phyloP scores from a whole-genome alignment of 2,888 invertebrate genomes.

The Pediacus dermestoides region DNA sequence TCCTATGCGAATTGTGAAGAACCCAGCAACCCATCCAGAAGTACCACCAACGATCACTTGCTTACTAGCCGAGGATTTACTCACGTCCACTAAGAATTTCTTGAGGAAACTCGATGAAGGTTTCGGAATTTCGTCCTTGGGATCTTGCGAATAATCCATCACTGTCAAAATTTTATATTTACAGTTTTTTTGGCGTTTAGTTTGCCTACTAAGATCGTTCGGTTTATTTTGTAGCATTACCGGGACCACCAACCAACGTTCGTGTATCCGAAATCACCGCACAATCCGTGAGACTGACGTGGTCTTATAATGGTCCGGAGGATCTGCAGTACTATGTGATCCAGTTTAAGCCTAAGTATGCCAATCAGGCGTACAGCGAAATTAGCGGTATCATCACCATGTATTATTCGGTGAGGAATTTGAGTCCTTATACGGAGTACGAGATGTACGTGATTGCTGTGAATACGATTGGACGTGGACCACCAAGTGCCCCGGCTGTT shows the following conservation, averaged over 20 bases:
- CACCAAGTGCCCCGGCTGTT: slow-evolving; percentile 81
- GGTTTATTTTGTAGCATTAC: slow-evolving; percentile 65
- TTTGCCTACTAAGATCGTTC: no score
- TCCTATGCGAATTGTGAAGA: no score
- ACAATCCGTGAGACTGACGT: slow-evolving; percentile 85
- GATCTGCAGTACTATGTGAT: slow-evolving; percentile 95
- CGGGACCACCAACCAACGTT: slow-evolving; percentile 86
- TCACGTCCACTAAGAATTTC: no score
- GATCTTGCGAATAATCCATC: no score
- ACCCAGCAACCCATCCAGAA: no score
- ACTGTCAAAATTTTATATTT: no score
- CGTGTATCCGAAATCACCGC: slow-evolving; percentile 91
- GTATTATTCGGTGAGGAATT: slow-evolving; percentile 84
- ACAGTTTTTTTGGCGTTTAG: no score
- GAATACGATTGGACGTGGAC: slow-evolving; percentile 90
- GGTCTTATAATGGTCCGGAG: slow-evolving; percentile 86
- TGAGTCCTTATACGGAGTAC: slow-evolving; percentile 93
- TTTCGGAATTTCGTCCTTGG: no score
- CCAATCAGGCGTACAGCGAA: slow-evolving; percentile 87
- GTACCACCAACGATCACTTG: no score
- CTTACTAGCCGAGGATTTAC: no score
- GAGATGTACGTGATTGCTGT: slow-evolving; percentile 95
- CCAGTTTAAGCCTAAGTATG: slow-evolving; percentile 93
- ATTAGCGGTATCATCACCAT: slow-evolving; percentile 90
- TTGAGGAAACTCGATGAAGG: no score